Base-by-base conservation (phyloP, 2,113 vertebrate genomes). In the Amphiprion ocellaris region DNA sequence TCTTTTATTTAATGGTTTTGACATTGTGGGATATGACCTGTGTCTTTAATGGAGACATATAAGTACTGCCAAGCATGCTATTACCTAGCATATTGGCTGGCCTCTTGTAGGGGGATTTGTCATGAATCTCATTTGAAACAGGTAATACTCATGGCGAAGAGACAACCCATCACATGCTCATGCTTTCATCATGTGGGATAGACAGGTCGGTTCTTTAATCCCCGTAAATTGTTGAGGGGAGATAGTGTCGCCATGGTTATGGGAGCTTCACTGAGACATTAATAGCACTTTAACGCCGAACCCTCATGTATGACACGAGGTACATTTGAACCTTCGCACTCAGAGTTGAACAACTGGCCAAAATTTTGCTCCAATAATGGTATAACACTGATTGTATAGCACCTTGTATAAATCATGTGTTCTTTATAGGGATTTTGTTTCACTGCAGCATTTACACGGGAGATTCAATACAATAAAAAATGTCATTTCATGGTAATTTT, bases 81-180 rank as follows among this genome's bases (percentile, higher is more conserved):
- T 92, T 87, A 92, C 78, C 64, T 28, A 54, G 74, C 73, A 84
- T 87, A 88, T 85, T 90, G 85, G 82, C 85, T 56, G 60, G 80
- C 68, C 82, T 85, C 91, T 81, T 83, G 78, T 78, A 56, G 58
- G 61, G 70, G 64, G 74, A 87, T 89, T 84, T 88, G 87, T 85
- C 84, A 83, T 90, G 87, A 92, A 90, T 90, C 87, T 92, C 80
- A 90, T 89, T 83, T 83, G 84, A 75, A 85, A 82, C 75, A 69
- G 84, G 86, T 68, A 81, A 83, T 2, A 73, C 69, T 72, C 53
- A 23, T 61, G 79, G 76, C 24, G 37, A 84, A 88, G 64, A 67
- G 8, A 71, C 63, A 62, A 47, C 58, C 52, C 69, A 69, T 68
- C 68, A 69, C 73, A 73, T 46, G 70, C 54, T 69, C 55, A 16